Evolutionary conservation across 2,888 invertebrate genomes (phyloP).

Genomic region (Nudaria mundana): DNA sequence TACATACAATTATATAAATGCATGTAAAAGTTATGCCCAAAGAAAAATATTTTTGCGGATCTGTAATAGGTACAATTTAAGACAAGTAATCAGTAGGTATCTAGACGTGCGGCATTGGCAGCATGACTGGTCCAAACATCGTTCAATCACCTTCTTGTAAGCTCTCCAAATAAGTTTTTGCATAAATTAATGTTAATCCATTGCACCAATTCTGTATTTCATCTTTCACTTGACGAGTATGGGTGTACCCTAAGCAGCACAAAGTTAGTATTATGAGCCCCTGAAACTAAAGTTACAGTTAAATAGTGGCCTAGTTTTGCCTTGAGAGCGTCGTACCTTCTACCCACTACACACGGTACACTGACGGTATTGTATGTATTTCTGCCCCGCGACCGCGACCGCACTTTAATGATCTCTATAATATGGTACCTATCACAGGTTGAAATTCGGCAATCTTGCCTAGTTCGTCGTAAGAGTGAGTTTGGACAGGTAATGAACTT

Average conservation of each 20-base stretch:
- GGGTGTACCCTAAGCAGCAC: constrained; percentile 43
- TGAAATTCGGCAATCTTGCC: too few relatives aligned
- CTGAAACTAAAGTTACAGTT: constrained; percentile 63
- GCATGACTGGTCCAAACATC: too few relatives aligned
- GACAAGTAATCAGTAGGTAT: neutral
- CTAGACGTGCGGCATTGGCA: too few relatives aligned
- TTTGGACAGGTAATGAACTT: too few relatives aligned
- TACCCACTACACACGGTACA: too few relatives aligned
- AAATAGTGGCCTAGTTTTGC: too few relatives aligned
- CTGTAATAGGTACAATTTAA: constrained; percentile 41
- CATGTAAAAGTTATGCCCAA: constrained; percentile 44
- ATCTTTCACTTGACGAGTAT: constrained; percentile 40
- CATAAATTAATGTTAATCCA: constrained; percentile 50
- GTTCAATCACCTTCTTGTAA: constrained; percentile 46
- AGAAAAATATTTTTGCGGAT: constrained; percentile 53
- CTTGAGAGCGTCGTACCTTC: too few relatives aligned
- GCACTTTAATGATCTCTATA: too few relatives aligned
- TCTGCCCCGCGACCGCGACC: too few relatives aligned
- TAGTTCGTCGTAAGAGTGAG: too few relatives aligned
- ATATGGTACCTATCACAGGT: too few relatives aligned
- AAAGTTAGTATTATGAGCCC: constrained; percentile 39
- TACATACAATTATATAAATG: constrained; percentile 51
- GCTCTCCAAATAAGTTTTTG: constrained; percentile 48
- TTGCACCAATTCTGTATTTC: constrained; percentile 43
- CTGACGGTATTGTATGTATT: too few relatives aligned